Evolutionary conservation across 2,797 vertebrate genomes (phyloP), one percentile per base, ranked within the genome.

Genomic region (Eptatretus atami): DNA sequence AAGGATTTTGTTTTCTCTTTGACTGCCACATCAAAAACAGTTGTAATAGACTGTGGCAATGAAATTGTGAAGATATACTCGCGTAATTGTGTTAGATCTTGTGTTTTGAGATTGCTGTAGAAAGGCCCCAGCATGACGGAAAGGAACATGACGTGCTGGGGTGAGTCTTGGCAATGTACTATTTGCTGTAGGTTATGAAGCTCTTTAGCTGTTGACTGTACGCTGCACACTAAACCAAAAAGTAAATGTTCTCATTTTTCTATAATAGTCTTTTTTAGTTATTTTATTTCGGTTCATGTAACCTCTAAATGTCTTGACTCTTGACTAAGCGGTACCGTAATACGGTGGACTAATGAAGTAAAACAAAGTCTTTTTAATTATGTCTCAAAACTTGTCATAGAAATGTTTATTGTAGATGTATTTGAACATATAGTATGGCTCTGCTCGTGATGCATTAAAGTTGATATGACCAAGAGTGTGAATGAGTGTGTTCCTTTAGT

Each of bases 341-440:
- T 77, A 83, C 85, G 84, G 82, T 84, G 83, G 82, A 88, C 80
- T 81, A 81, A 94, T 78, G 81, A 84, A 85, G 82, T 78, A 74
- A 74, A 82, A 94, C 53, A 64, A 64, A 65, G 75, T 81, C 79
- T 82, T 84, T 82, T 88, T 61, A 61, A 61, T 61, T 61, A 61
- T 94, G 86, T 94, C 85, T 92, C 87, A 86, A 81, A 77, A 65
- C 76, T 95, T 94, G 88, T 95, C 87, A 92, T 95, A 94, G 87
- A 94, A 94, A 86, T 94, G 88, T 94, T 95, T 85, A 94, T 88
- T 95, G 88, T 95, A 94, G 88, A 90, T 95, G 88, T 95, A 85
- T 94, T 94, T 94, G 88, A 88, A 92, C 92, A 88, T 93, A 94
- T 83, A 88, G 84, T 95, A 93, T 95, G 87, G 94, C 92, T 94